phyloP scores from a whole-genome alignment of 2,113 vertebrate genomes.

The Lipophrys pholis region DNA sequence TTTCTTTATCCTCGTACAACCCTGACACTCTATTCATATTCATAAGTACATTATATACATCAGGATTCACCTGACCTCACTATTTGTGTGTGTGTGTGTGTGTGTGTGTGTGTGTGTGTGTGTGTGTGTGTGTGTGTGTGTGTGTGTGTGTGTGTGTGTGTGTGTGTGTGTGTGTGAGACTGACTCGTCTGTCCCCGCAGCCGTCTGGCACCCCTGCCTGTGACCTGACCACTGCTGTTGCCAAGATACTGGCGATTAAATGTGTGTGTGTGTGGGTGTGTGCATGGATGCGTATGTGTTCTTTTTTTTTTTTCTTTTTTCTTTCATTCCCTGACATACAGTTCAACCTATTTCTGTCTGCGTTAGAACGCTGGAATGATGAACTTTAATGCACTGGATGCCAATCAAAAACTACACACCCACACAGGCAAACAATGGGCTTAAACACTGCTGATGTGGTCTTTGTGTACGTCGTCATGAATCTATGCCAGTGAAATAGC shows the following conservation, averaged over 20 bases:
- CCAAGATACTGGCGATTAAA: slow-evolving; percentile 58
- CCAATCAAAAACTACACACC: slow-evolving; percentile 31
- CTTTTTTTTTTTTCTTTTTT: not conserved
- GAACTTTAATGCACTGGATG: slow-evolving; percentile 15
- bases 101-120: too few relatives aligned
- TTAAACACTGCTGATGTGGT: slow-evolving; percentile 9
- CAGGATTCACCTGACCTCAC: slow-evolving; percentile 16
- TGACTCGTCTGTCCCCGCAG: slow-evolving; percentile 59
- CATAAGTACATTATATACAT: not conserved
- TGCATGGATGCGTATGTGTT: slow-evolving; percentile 9
- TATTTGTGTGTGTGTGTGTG: too few relatives aligned
- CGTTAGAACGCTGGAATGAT: slow-evolving; percentile 22
- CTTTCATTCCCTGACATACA: not conserved
- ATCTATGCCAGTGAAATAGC: not conserved
- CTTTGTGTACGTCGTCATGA: slow-evolving; percentile 6
- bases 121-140: too few relatives aligned
- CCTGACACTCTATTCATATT: not conserved
- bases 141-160: slow-evolving; percentile 23
- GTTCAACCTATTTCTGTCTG: slow-evolving; percentile 18
- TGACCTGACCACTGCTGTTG: slow-evolving; percentile 64
- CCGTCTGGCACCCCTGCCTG: slow-evolving; percentile 70
- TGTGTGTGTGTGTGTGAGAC: slow-evolving; percentile 26
- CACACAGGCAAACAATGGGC: slow-evolving; percentile 20
- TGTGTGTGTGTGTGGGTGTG: slow-evolving; percentile 18
- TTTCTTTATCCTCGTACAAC: slow-evolving; percentile 11